Evolutionary conservation across 2,113 vertebrate genomes (phyloP).

Genomic region (Microtus pennsylvanicus): DNA sequence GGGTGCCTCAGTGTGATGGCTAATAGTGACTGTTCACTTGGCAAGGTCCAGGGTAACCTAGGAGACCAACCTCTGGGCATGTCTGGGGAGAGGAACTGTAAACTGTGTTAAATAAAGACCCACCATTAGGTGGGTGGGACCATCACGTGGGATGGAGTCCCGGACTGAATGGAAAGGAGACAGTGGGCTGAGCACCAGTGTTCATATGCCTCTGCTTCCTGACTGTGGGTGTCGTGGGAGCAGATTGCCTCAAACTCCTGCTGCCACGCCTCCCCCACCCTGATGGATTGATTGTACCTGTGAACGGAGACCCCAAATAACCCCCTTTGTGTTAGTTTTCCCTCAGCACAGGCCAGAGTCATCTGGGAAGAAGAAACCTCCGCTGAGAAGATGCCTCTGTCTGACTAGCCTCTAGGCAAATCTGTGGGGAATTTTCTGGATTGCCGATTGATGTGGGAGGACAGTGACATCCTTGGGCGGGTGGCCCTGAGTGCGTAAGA

Average conservation of each 20-base stretch:
- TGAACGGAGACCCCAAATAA: background rate
- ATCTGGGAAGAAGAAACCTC: background rate
- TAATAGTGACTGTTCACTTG: background rate
- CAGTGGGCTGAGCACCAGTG: background rate
- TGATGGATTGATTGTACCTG: background rate
- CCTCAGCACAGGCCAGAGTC: background rate
- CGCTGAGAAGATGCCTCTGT: background rate
- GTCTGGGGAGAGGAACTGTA: background rate
- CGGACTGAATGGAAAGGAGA: background rate
- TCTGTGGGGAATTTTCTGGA: background rate
- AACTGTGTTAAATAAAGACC: background rate
- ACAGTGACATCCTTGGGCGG: background rate
- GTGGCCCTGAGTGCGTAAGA: background rate
- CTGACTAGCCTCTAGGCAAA: background rate
- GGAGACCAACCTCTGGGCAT: background rate
- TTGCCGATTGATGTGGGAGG: background rate
- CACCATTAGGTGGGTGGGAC: background rate
- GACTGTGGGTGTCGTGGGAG: too few species aligned
- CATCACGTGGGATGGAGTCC: too few species aligned
- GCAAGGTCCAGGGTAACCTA: background rate
- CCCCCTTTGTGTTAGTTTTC: background rate
- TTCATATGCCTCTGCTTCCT: background rate
- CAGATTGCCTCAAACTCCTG: background rate
- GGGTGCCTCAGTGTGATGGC: background rate
- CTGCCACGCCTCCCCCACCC: fast-evolving